These are phyloP conservation scores for Scolopax rusticola DNA, from an alignment of 2,797 vertebrate species.

Conservation along the genomic window DNA sequence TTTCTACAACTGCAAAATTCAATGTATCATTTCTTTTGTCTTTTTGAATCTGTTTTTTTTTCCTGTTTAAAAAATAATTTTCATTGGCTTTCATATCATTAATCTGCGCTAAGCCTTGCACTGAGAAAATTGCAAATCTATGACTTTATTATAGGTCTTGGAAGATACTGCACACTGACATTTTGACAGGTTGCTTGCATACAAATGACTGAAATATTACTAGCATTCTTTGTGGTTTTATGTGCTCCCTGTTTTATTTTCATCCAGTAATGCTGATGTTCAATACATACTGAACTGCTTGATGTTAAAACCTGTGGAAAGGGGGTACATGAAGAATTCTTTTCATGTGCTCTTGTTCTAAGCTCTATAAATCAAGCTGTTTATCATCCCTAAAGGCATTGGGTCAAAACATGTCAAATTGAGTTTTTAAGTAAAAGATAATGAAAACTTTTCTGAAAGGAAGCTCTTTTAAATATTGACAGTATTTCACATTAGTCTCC, in stretches of 20 bases:
- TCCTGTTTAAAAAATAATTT: neutral
- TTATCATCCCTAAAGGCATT: neutral
- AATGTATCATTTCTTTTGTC: neutral
- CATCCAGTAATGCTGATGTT: neutral
- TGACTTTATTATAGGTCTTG: constrained; percentile 27
- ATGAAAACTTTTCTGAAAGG: neutral
- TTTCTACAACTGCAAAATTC: neutral
- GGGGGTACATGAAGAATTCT: neutral
- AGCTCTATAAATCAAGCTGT: neutral
- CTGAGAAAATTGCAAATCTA: constrained; percentile 5
- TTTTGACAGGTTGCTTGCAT: constrained; percentile 38
- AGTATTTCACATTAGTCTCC: neutral
- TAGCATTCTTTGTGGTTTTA: neutral
- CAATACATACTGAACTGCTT: neutral
- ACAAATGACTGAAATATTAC: constrained; percentile 26
- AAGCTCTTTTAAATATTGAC: neutral
- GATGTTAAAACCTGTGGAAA: neutral
- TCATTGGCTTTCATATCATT: neutral
- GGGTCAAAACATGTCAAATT: neutral
- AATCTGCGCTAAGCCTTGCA: neutral
- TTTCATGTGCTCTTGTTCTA: neutral
- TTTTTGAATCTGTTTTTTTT: neutral
- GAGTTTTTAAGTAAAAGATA: neutral
- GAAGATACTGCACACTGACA: neutral
- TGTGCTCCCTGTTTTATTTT: neutral